Percentiles rank a stretch among this genome's conserved stretches.
phyloP scores from a whole-genome alignment of 2,113 vertebrate genomes.

The Melozone crissalis region DNA sequence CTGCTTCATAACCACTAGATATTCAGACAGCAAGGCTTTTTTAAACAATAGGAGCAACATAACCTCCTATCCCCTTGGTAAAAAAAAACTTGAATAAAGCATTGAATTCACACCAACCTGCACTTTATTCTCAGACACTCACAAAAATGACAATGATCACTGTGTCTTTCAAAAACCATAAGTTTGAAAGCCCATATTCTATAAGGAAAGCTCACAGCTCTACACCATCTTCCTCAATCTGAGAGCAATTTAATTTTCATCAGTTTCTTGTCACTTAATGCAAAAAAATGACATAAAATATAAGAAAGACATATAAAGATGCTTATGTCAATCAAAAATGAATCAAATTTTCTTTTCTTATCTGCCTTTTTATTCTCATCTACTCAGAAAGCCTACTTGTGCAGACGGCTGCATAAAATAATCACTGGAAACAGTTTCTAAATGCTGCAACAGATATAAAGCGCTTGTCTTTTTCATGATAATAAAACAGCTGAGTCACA shows the following conservation, averaged over 20 bases:
- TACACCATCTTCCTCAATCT: not conserved
- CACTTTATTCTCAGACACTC: not conserved
- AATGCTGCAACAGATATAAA: not conserved
- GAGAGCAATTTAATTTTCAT: not conserved
- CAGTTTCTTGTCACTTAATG: not conserved
- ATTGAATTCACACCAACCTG: not conserved
- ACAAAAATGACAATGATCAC: not conserved
- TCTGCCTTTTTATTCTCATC: not conserved
- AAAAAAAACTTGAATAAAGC: not conserved
- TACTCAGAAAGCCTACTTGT: not conserved
- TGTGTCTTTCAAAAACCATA: not conserved
- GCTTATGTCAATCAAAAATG: not conserved
- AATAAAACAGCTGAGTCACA: not conserved
- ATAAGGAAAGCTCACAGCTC: not conserved
- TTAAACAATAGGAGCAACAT: not conserved
- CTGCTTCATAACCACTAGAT: not conserved
- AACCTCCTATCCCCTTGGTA: not conserved
- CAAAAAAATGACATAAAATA: not conserved
- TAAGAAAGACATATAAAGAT: not conserved
- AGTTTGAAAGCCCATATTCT: not conserved
- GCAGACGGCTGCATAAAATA: not conserved
- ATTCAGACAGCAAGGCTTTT: not conserved
- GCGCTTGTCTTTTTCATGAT: not conserved
- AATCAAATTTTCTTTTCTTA: not conserved
- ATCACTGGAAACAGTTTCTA: not conserved